phyloP scores from a whole-genome alignment of 2,888 invertebrate species.

The Cecidostiba fungosa region DNA sequence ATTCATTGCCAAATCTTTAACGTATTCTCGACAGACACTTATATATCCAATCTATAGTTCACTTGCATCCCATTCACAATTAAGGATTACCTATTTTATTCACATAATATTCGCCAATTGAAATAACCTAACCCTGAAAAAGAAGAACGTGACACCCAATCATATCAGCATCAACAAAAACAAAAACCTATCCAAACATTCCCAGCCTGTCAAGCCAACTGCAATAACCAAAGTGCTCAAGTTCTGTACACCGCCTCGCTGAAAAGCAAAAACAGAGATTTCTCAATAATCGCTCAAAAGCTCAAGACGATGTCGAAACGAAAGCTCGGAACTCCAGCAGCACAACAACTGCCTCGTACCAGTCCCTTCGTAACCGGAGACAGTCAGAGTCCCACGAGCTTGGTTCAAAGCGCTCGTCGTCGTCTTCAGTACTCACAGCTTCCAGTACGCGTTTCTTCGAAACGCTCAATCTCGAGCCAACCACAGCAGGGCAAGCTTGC shows the following conservation, averaged over 20 bases:
- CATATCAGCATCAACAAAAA: neutral
- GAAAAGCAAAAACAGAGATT: too few relatives aligned
- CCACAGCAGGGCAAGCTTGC: constrained; percentile 33
- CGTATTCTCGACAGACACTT: neutral
- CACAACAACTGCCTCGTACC: neutral
- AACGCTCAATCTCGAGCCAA: neutral
- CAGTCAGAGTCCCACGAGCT: neutral
- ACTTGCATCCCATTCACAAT: neutral
- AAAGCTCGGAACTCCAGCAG: neutral
- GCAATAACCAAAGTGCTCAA: neutral
- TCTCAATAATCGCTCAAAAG: neutral
- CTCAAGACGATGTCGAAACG: constrained; percentile 25
- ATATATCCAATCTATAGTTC: neutral
- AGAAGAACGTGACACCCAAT: neutral
- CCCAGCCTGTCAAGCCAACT: neutral
- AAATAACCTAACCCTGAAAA: neutral
- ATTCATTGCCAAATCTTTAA: neutral
- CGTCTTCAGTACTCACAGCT: constrained; percentile 70
- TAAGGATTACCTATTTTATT: too few relatives aligned
- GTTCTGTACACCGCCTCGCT: neutral
- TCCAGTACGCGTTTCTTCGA: constrained; percentile 66
- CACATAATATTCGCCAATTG: neutral
- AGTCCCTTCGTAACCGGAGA: constrained; percentile 30
- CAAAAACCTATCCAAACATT: neutral
- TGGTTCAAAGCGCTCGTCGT: constrained; percentile 69